A percentile compares a stretch with the other conserved stretches of the same genome.
These are phyloP conservation scores for Entomobrya multifasciata DNA, from an alignment of 2,888 invertebrate species.

Conservation along the genomic window DNA sequence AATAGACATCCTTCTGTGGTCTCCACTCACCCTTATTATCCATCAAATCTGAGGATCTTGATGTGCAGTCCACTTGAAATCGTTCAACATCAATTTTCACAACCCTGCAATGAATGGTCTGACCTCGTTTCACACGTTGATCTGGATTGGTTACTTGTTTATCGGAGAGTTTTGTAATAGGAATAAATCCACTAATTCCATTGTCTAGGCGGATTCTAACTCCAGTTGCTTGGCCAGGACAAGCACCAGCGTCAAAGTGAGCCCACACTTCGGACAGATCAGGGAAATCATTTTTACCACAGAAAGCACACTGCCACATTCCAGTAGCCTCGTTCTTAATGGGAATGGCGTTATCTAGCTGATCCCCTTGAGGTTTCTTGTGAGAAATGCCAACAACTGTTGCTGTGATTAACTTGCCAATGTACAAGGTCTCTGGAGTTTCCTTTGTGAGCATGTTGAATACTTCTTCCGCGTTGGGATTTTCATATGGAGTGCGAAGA, in stretches of 20 bases:
- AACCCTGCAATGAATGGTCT: conserved; percentile 92
- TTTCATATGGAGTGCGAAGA: conserved; percentile 88
- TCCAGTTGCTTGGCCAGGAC: conserved; percentile 97
- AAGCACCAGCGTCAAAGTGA: conserved; percentile 97
- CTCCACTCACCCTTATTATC: conserved; percentile 96
- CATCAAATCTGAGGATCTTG: conserved; percentile 93
- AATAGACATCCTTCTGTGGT: conserved; percentile 93
- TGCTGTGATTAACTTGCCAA: conserved; percentile 92
- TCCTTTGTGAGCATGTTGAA: conserved; percentile 98
- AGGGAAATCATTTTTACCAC: conserved; percentile 96
- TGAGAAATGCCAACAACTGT: conserved; percentile 91
- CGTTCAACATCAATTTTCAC: conserved; percentile 97
- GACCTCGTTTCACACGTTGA: conserved; percentile 92
- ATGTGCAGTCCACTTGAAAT: conserved; percentile 96
- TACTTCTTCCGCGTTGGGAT: conserved; percentile 91
- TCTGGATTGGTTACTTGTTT: conserved; percentile 95
- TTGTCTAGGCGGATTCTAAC: conserved; percentile 95
- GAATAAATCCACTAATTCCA: conserved; percentile 94
- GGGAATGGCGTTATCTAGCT: conserved; percentile 97
- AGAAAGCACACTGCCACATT: conserved; percentile 98
- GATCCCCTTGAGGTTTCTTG: conserved; percentile 94
- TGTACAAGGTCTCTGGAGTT: conserved; percentile 95
- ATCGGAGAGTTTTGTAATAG: conserved; percentile 94
- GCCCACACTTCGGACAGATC: conserved; percentile 99
- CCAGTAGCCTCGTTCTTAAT: conserved; percentile 96